Evolutionary conservation across 2,888 invertebrate genomes (phyloP), one percentile per base, ranked within the genome.

Genomic region (Ophion slaviceki): DNA sequence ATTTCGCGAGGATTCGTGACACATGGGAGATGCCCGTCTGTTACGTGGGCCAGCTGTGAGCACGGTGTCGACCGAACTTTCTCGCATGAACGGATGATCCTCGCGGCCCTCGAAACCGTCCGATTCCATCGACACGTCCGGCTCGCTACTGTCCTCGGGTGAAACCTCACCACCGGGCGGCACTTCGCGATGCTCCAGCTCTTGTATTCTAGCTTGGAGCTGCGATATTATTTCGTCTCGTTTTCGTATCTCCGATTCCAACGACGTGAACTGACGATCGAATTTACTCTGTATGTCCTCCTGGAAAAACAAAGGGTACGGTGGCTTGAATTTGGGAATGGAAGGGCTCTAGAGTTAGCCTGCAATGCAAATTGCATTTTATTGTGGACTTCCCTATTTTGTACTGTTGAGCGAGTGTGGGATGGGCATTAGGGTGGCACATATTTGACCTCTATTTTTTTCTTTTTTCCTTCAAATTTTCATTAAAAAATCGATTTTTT

Each of bases 171-270:
- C 70, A 4, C 40, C 68, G n/a, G 62, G 62, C 4, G 66, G 57
- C 32, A 82, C 6, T 6, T 92, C 90, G 3, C 86, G 86, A 72
- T 88, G 94, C 92, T 97, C 96, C 88, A 97, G 92, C 91, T 97
- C 96, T 92, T 96, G 95, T 90, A 97, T 97, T 90, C 97, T 95
- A 89, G 95, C 95, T 92, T 97, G 97, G 62, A 98, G 95, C 92
- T 97, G 96, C 76, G 95, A 95, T 90, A 98, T 98, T 84, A 98
- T 96, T 91, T 97, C 97, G 92, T 98, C 98, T 59, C 97, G 95
- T 90, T 96, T 96, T 53, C 96, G 95, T n/a, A 98, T 96, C 94
- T 98, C 98, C 86, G 96, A 95, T 94, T 98, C 97, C 92, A 98
- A 94, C 87, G 95, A 96, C 84, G 96, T 96, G 92, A 97, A 97